Percentiles rank a stretch among this genome's conserved stretches.
phyloP scores from a whole-genome alignment of 23 tunicate species.

The Corella eumyota region DNA sequence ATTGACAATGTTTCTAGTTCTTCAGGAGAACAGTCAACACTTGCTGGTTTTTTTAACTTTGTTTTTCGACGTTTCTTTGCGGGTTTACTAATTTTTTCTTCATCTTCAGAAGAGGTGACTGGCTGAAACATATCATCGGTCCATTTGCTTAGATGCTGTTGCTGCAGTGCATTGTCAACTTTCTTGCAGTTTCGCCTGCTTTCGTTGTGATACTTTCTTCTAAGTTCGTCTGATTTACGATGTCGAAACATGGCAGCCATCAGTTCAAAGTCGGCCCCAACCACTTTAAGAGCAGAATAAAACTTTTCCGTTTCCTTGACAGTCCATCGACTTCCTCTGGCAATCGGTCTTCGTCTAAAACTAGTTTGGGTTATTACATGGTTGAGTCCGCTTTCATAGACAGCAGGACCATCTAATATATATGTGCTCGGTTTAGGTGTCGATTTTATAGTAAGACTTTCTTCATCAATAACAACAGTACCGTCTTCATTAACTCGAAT shows the following conservation, averaged over 20 bases:
- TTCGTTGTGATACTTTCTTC: slow-evolving; percentile 55
- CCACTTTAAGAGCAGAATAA: slow-evolving; percentile 54
- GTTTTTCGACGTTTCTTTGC: neutral
- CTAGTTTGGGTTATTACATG: slow-evolving; percentile 27
- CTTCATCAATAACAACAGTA: slow-evolving; percentile 65
- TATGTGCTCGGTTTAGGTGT: slow-evolving; percentile 17
- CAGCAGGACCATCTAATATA: slow-evolving; percentile 20
- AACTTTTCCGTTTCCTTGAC: slow-evolving; percentile 55
- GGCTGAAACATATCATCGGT: slow-evolving; percentile 83
- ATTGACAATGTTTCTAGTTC: too few species aligned
- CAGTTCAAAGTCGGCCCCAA: slow-evolving; percentile 72
- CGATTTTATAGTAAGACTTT: slow-evolving; percentile 53
- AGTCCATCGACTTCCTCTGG: slow-evolving; percentile 39
- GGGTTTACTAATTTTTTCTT: neutral
- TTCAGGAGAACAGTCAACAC: too few species aligned
- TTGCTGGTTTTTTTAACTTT: neutral
- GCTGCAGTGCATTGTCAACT: slow-evolving; percentile 53
- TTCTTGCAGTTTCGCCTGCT: slow-evolving; percentile 17
- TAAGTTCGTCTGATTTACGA: slow-evolving; percentile 39
- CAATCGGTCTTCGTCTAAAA: slow-evolving; percentile 28
- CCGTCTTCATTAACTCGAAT: slow-evolving; percentile 77
- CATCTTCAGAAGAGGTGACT: slow-evolving; percentile 49
- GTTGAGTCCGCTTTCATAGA: slow-evolving; percentile 48
- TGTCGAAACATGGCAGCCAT: slow-evolving; percentile 87
- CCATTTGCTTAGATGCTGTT: slow-evolving; percentile 86